These are phyloP conservation scores for Antigone vipio DNA, from an alignment of 2,113 vertebrate species.

Conservation along the genomic window DNA sequence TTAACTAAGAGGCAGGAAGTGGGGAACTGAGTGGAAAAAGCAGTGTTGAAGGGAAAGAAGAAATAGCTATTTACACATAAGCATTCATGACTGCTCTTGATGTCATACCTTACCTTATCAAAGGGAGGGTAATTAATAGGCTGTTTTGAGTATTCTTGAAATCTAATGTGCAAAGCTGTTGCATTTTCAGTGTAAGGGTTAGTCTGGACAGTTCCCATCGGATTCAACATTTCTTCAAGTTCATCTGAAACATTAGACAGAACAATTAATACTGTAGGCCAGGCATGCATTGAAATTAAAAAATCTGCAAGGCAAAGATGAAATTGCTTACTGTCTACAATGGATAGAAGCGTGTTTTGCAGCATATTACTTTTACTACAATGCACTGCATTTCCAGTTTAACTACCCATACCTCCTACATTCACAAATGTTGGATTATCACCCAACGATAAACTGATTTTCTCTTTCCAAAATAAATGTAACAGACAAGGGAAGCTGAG, in stretches of 20 bases:
- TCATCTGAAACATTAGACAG: constrained; percentile 83
- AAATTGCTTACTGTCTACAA: not conserved
- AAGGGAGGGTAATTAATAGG: constrained; percentile 91
- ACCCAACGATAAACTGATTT: not conserved
- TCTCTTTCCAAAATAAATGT: not conserved
- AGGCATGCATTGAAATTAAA: not conserved
- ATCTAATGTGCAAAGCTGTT: constrained; percentile 89
- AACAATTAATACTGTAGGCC: not conserved
- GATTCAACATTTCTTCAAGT: constrained; percentile 99
- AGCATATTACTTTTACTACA: not conserved
- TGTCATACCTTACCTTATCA: constrained; percentile 86
- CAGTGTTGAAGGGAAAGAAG: not conserved
- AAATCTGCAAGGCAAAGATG: not conserved
- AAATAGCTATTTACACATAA: not conserved
- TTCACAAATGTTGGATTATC: not conserved
- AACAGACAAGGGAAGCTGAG: not conserved
- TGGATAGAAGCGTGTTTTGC: not conserved
- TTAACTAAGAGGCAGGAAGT: not conserved
- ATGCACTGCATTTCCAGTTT: not conserved
- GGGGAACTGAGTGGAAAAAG: not conserved
- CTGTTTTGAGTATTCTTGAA: constrained; percentile 86
- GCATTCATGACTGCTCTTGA: not conserved
- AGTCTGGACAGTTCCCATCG: constrained; percentile 95
- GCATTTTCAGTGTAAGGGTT: constrained; percentile 97
- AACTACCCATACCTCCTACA: not conserved